phyloP scores from a whole-genome alignment of 2,888 invertebrate genomes.

The Tipula unca region DNA sequence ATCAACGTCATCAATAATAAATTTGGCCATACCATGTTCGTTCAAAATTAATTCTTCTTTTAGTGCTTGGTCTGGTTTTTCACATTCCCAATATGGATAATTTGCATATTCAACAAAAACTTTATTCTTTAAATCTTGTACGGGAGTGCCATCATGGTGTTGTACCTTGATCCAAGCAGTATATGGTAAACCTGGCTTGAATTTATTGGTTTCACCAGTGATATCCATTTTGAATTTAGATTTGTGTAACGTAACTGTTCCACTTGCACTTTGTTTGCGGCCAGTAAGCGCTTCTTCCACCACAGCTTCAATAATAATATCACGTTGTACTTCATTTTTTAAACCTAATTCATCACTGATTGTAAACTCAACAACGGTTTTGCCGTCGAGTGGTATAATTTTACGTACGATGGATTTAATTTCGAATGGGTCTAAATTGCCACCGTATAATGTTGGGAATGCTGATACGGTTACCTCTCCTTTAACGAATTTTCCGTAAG shows the following conservation, averaged over 20 bases:
- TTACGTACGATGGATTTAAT: constrained; percentile 52
- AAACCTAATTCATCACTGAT: constrained; percentile 65
- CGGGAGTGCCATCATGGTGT: too few species aligned
- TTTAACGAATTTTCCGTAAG: constrained; percentile 76
- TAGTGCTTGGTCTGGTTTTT: neutral
- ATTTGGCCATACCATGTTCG: constrained; percentile 53
- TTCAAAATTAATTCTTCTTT: constrained; percentile 48
- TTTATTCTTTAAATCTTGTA: too few species aligned
- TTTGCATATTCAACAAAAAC: too few species aligned
- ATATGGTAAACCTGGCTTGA: too few species aligned
- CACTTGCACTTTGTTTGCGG: constrained; percentile 57
- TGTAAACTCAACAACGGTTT: constrained; percentile 63
- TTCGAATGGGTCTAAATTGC: constrained; percentile 39
- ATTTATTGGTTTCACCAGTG: too few species aligned
- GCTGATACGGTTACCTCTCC: constrained; percentile 79
- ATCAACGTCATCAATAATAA: constrained; percentile 36
- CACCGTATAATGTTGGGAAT: constrained; percentile 70
- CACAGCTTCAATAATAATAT: constrained; percentile 76
- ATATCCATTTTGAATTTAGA: too few species aligned
- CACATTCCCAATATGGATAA: neutral
- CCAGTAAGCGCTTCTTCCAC: constrained; percentile 82
- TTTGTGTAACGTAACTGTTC: too few species aligned
- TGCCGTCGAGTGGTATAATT: constrained; percentile 57
- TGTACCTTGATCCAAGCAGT: too few species aligned
- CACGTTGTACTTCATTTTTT: constrained; percentile 73